Evolutionary conservation across 2,888 invertebrate genomes (phyloP).

Genomic region (Aphodius granarius): DNA sequence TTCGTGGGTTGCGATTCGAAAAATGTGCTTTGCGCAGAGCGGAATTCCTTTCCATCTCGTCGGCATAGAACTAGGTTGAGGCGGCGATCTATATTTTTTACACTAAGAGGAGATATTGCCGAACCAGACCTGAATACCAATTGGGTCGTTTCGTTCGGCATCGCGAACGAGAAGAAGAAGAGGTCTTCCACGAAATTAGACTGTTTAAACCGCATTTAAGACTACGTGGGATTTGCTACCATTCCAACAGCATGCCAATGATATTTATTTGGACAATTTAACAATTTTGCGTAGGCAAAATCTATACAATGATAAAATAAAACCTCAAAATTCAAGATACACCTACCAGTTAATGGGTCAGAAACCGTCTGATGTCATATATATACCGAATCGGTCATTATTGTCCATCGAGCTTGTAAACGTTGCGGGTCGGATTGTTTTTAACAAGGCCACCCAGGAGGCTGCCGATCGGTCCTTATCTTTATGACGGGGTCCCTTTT

Average conservation of each 20-base stretch:
- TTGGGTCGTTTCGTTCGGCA: not conserved
- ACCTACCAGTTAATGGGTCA: not conserved
- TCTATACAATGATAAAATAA: too few species aligned
- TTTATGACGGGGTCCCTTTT: slow-evolving; percentile 34
- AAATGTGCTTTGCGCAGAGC: not conserved
- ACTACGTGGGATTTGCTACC: too few species aligned
- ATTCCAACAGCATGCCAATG: too few species aligned
- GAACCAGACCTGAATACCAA: not conserved
- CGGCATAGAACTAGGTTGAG: slow-evolving; percentile 3
- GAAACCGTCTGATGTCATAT: not conserved
- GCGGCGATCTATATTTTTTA: slow-evolving; percentile 11
- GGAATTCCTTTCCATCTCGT: not conserved
- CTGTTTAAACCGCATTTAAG: too few species aligned
- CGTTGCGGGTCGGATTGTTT: slow-evolving; percentile 20
- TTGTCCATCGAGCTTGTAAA: slow-evolving; percentile 18
- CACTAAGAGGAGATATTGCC: not conserved
- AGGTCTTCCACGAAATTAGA: not conserved
- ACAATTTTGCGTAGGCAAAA: too few species aligned
- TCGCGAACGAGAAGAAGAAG: not conserved
- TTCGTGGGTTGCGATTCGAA: not conserved
- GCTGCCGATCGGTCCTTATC: slow-evolving; percentile 32
- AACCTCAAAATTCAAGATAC: too few species aligned
- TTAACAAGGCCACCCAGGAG: slow-evolving; percentile 37
- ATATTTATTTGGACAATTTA: too few species aligned
- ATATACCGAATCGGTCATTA: slow-evolving; percentile 19